Base-by-base conservation (phyloP, 2,113 vertebrate genomes). In the Cephalopholis sonnerati region DNA sequence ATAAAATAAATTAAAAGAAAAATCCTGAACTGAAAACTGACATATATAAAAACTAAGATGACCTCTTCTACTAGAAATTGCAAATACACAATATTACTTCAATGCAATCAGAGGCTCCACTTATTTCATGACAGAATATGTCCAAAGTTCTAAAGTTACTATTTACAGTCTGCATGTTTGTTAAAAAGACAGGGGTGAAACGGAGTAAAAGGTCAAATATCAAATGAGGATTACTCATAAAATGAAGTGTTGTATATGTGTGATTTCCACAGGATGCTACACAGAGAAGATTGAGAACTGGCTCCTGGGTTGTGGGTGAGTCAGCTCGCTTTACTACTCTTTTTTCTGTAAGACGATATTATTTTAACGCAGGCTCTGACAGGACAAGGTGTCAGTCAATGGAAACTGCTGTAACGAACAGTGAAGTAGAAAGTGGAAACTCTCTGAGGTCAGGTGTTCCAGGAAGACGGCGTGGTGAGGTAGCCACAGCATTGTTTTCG, bases 291-390 rank as follows among this genome's bases (percentile, higher is more conserved):
- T 96, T 72, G 94, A 94, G 91, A 93, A 68, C 78, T 96, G 96
- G 96, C 95, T 96, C 59, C 91, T 87, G 65, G 68, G 89, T 39
- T 96, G 96, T 58, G 94, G 96, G 96, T 97, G 92, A 96, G 96
- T 94, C 24, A 74, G 2, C 61, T 65, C 61, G 15, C 62, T 71
- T 83, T 78, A 58, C 53, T 16, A 12, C 36, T 74, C 58, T 50
- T 74, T 77, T 5, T 64, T 13, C 51, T 29, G 3, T 66, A 24
- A 68, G 8, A 59, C 57, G 15, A 74, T 41, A 20, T 66, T 53
- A 62, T 78, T 57, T 20, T 13, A 75, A 44, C 46, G 7, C n/a
- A 74, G 12, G 39, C 53, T 32, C 68, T 84, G 2, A 81, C n/a
- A 90, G 57, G 68, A 66, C 62, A n/a, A 76, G 16, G 32, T 84